These are phyloP conservation scores for Drosophila pseudotalamancana DNA, from an alignment of 2,888 invertebrate species.

Conservation along the genomic window DNA sequence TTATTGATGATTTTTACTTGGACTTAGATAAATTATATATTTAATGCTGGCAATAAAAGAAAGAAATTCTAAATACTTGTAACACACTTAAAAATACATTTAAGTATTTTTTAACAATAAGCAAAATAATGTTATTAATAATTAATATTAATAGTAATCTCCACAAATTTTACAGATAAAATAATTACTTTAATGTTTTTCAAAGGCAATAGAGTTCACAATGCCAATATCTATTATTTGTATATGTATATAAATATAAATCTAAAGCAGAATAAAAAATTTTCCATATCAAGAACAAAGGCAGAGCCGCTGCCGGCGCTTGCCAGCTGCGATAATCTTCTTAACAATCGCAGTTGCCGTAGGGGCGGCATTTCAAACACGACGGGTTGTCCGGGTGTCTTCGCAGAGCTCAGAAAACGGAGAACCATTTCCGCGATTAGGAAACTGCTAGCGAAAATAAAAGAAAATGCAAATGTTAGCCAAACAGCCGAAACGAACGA, in stretches of 20 bases:
- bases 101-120: too few species aligned
- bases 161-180: too few species aligned
- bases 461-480: constrained; percentile 58
- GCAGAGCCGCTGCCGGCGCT: constrained; percentile 29
- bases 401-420: constrained; percentile 11
- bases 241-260: neutral
- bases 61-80: too few species aligned
- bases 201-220: constrained; percentile 2
- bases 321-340: constrained; percentile 62
- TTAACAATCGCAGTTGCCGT: constrained; percentile 39
- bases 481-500: neutral
- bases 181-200: neutral
- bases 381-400: constrained; percentile 21
- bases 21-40: too few species aligned
- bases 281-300: constrained; percentile 29
- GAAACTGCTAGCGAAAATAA: constrained; percentile 43
- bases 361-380: constrained; percentile 26
- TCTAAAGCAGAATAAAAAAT: neutral
- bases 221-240: constrained; percentile 8
- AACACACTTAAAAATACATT: too few species aligned
- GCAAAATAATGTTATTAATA: too few species aligned
- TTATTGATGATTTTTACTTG: too few species aligned
- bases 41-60: too few species aligned
- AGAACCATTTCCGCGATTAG: constrained; percentile 43
- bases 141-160: too few species aligned